Percentiles rank a stretch among this genome's conserved stretches.
Evolutionary conservation across 2,113 vertebrate species (phyloP).

Genomic region (Neogale vison): DNA sequence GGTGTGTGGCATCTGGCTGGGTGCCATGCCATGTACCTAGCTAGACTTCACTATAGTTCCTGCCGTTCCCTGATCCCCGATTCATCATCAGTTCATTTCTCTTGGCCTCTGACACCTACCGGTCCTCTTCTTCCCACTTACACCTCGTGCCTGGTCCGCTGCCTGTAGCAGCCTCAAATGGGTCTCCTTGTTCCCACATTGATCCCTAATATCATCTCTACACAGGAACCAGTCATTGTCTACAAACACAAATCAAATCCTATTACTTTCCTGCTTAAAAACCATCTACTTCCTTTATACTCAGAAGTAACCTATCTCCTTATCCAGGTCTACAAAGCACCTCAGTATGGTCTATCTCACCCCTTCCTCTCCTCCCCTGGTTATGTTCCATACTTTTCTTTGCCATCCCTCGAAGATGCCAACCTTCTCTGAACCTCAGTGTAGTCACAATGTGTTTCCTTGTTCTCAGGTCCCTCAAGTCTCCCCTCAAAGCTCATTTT

Average conservation of each 20-base stretch:
- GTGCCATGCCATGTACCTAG: not conserved
- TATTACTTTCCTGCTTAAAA: not conserved
- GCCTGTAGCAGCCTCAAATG: not conserved
- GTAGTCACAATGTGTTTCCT: not conserved
- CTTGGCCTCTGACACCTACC: not conserved
- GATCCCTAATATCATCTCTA: not conserved
- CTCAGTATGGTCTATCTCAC: no score
- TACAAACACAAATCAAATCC: not conserved
- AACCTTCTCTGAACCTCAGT: not conserved
- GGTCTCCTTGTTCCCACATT: not conserved
- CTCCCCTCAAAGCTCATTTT: not conserved
- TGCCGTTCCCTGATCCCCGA: not conserved
- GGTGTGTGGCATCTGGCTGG: not conserved
- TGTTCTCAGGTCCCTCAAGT: not conserved
- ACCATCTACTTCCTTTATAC: not conserved
- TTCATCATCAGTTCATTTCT: not conserved
- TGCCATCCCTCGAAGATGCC: not conserved
- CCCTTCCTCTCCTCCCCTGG: not conserved
- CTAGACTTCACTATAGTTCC: not conserved
- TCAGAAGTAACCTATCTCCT: not conserved
- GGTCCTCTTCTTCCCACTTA: not conserved
- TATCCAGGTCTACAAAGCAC: fast-evolving
- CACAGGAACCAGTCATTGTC: not conserved
- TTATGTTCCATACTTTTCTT: not conserved
- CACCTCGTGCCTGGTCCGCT: fast-evolving